These are phyloP conservation scores for Mesorhabditis sp. DNA, from an alignment of 2,888 invertebrate genomes.

Conservation along the genomic window DNA sequence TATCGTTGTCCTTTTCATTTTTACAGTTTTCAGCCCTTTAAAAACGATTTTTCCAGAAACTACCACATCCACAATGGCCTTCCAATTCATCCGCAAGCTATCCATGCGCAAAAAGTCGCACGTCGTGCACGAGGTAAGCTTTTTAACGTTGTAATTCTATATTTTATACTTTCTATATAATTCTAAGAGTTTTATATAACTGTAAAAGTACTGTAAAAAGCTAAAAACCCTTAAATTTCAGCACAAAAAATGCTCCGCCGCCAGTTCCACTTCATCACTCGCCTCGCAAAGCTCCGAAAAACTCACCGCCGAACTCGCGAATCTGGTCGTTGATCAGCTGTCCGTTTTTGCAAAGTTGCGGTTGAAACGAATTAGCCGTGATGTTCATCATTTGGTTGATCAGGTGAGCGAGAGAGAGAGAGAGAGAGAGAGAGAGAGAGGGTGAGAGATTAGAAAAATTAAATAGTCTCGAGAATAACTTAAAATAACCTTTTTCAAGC, in stretches of 20 bases:
- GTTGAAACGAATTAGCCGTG: too few relatives aligned
- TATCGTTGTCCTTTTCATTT: too few relatives aligned
- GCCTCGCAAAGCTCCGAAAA: neutral
- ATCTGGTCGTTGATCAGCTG: slow-evolving; percentile 22
- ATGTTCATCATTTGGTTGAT: too few relatives aligned
- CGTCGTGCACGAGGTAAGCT: too few relatives aligned
- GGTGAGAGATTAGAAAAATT: too few relatives aligned
- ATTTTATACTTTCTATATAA: neutral
- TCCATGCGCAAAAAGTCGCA: neutral
- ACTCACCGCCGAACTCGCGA: neutral
- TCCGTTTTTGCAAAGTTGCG: slow-evolving; percentile 12
- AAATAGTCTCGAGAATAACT: too few relatives aligned
- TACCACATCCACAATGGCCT: neutral
- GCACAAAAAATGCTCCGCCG: neutral
- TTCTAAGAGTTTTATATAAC: neutral
- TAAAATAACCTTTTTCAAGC: too few relatives aligned
- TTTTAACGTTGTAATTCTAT: too few relatives aligned
- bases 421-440: too few relatives aligned
- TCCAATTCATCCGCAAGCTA: neutral
- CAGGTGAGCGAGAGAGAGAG: too few relatives aligned
- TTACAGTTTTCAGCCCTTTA: neutral
- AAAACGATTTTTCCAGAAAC: neutral
- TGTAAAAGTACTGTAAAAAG: slow-evolving; percentile 1
- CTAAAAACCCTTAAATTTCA: neutral
- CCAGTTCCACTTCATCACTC: neutral